Evolutionary conservation across 2,888 invertebrate genomes (phyloP).

Genomic region (Himalopsyche japonica): DNA sequence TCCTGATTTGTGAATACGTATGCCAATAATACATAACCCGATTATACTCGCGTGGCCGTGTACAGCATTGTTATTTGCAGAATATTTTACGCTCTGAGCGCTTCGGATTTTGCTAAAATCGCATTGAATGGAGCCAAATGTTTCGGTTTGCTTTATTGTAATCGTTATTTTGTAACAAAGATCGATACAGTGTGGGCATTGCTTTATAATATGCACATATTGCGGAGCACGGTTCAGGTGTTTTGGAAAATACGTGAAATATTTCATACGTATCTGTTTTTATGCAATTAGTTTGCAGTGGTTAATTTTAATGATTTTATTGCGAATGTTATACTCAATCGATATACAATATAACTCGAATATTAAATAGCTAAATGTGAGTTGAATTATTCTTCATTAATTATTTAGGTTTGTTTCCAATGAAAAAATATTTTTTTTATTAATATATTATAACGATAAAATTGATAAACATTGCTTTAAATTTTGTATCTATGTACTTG

Average conservation of each 20-base stretch:
- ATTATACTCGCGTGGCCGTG: constrained; percentile 7
- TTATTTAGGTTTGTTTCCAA: no score
- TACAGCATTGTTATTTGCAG: constrained; percentile 13
- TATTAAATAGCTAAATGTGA: no score
- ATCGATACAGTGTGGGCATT: background rate
- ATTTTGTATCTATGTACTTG: no score
- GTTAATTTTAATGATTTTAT: no score
- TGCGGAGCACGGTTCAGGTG: background rate
- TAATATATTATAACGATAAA: no score
- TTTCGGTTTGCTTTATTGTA: constrained; percentile 19
- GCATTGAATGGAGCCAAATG: constrained; percentile 18
- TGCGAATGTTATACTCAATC: no score
- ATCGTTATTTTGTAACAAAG: background rate
- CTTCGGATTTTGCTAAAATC: constrained; percentile 20
- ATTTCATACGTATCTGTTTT: background rate
- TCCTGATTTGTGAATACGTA: constrained; percentile 8
- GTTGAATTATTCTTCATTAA: no score
- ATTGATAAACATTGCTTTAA: no score
- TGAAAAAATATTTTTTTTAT: no score
- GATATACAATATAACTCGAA: no score
- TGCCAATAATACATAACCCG: constrained; percentile 28
- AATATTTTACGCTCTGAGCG: constrained; percentile 24
- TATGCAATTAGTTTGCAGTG: background rate
- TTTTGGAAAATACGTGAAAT: background rate
- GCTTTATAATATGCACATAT: background rate